Evolutionary conservation across 2,888 invertebrate genomes (phyloP).

Genomic region (Drosophila nr. perissopoda): DNA sequence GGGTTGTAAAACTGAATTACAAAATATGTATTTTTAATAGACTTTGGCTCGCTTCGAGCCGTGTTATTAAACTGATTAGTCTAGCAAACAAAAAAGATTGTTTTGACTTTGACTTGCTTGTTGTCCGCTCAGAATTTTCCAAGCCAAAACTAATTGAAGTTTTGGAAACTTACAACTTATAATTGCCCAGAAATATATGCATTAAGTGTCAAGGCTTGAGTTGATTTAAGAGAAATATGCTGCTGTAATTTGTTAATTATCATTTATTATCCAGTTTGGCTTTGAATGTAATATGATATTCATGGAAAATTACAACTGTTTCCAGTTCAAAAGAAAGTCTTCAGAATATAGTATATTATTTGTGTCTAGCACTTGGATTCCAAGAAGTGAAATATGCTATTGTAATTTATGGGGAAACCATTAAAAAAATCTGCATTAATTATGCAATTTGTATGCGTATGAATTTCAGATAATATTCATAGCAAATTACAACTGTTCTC

Average conservation of each 20-base stretch:
- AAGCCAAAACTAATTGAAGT: slow-evolving; percentile 2
- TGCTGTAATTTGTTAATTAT: neutral
- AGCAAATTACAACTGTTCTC: neutral
- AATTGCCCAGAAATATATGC: slow-evolving; percentile 21
- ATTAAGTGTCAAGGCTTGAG: slow-evolving; percentile 28
- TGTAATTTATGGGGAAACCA: neutral
- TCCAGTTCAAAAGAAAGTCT: neutral
- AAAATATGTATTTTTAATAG: slow-evolving; percentile 56
- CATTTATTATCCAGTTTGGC: neutral
- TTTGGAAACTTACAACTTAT: slow-evolving; percentile 10
- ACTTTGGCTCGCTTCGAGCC: slow-evolving; percentile 12
- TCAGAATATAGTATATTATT: neutral
- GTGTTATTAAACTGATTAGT: slow-evolving; percentile 46
- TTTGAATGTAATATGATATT: neutral
- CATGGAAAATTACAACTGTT: neutral
- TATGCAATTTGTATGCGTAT: neutral
- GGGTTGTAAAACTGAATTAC: slow-evolving; percentile 54
- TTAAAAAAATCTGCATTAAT: neutral
- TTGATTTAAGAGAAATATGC: neutral
- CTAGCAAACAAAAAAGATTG: slow-evolving; percentile 36
- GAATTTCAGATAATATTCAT: neutral
- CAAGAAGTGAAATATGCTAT: neutral
- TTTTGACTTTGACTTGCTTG: slow-evolving; percentile 45
- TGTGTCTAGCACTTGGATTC: neutral
- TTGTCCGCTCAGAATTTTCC: slow-evolving; percentile 17